Evolutionary conservation across 1,140 invertebrate species (phyloP), one percentile per base, ranked within the genome.

Genomic region (Antheraea pernyi): DNA sequence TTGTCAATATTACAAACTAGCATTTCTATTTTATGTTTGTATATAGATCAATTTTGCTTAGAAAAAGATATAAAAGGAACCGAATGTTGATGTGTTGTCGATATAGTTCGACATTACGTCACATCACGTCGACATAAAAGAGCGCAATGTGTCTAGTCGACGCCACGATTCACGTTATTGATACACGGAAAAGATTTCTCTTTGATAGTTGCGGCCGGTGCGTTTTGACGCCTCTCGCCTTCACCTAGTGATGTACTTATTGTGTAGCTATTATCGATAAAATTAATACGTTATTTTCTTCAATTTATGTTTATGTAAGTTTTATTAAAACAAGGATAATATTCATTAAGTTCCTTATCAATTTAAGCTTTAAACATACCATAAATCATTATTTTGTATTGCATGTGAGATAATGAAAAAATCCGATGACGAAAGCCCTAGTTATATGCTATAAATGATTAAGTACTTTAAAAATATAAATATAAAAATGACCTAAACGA

Each of bases 131-230:
- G 68, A 75, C 73, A 79, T 77, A 82, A 80, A 86, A 74, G 70
- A 74, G 73, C 73, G 69, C 79, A 82, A 84, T 86, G 81, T 82
- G 85, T 85, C 78, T 83, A 71, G 83, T 81, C 80, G 82, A 76
- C 76, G 84, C 78, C 78, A 78, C 80, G 78, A 81, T 81, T 72
- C 80, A 79, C 89, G 89, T 92, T 92, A 93, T 91, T 92, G 89
- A 88, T 91, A 93, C 92, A 93, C 85, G 92, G 91, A 93, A 93
- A 93, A 92, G 90, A 93, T 93, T 92, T 93, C 91, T 90, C 89
- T 92, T 93, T 92, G 90, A 93, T 93, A 92, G 92, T 93, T 91
- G 89, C 80, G 86, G 86, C 83, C 83, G 78, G 79, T 91, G 84
- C 87, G 86, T 86, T 91, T 89, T 89, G 87, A 89, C 83, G 87